Evolutionary conservation across 2,113 vertebrate genomes (phyloP).

Genomic region (Sebastes fasciatus): DNA sequence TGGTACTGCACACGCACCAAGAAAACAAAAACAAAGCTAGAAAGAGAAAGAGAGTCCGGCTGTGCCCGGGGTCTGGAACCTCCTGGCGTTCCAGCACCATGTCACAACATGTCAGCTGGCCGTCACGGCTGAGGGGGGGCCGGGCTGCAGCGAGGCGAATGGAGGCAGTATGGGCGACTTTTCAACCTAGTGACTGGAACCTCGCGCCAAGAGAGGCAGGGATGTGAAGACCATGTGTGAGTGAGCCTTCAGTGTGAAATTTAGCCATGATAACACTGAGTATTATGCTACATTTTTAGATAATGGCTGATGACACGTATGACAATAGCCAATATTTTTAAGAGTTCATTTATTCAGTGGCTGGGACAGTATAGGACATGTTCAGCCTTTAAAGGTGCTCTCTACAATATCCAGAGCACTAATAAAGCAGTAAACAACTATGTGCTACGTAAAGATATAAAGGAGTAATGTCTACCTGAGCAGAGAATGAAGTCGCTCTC

Average conservation of each 20-base stretch:
- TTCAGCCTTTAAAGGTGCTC: background rate
- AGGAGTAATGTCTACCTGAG: no score
- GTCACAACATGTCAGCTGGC: constrained; percentile 91
- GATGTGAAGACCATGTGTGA: constrained; percentile 80
- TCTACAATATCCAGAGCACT: no score
- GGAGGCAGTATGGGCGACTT: constrained; percentile 81
- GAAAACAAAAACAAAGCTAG: constrained; percentile 27
- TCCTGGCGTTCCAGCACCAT: constrained; percentile 81
- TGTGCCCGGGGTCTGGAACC: constrained; percentile 82
- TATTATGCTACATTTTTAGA: no score
- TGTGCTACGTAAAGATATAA: no score
- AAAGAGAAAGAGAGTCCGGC: constrained; percentile 9
- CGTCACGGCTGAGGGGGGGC: constrained; percentile 84
- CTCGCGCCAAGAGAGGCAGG: constrained; percentile 66
- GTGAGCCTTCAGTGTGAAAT: no score
- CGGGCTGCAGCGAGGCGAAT: constrained; percentile 38
- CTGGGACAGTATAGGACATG: background rate
- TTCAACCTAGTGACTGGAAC: constrained; percentile 81
- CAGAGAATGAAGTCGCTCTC: no score
- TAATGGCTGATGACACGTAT: no score
- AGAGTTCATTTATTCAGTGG: background rate
- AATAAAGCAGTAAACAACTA: no score
- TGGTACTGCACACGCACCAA: background rate
- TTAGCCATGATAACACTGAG: no score
- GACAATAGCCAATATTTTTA: no score